Evolutionary conservation across 2,888 invertebrate species (phyloP), one percentile per base, ranked within the genome.

Genomic region (Synanthedon andrenaeformis): DNA sequence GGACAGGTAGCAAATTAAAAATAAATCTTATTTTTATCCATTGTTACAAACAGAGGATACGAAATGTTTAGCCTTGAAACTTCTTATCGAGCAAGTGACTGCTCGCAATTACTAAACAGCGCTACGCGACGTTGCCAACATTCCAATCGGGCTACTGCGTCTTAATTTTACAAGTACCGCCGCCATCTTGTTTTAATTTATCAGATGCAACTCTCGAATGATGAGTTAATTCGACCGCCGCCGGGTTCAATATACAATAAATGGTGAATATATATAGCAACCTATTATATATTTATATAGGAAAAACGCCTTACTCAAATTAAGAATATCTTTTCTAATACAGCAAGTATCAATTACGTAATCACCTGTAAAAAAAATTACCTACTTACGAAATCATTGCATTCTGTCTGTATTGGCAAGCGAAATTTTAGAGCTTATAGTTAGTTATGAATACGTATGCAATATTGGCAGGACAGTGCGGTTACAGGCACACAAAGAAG

Each of bases 31-130:
- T 49, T 49, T 70, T 72, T 70, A 76, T 74, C 75, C 75, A 76
- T 81, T 82, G 82, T 83, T 80, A 70, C 65, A 71, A 71, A 63
- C 66, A 62, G 71, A 76, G 70, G 72, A 77, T 76, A 79, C 77
- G 59, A 74, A 81, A 71, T 63, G 64, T 64, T 65, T 78, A 84
- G 82, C 86, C 86, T 86, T 87, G 86, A 85, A 82, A 81, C 69
- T 75, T 82, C 82, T 85, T 86, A 87, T 86, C 86, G 79, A 79
- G 71, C 73, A 79, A 82, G 76, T 72, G 77, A 76, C 75, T 73
- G 73, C 70, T 70, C 67, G 69, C 72, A 72, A 72, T 73, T 70
- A 71, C 70, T 59, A 58, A 35, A 59, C 55, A 53, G 52, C 23
- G 50, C 52, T 67, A 66, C 65, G 87, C 87, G 80, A 80, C 84